These are phyloP conservation scores for Nothocercus julius DNA, from an alignment of 2,113 vertebrate species.

Conservation along the genomic window DNA sequence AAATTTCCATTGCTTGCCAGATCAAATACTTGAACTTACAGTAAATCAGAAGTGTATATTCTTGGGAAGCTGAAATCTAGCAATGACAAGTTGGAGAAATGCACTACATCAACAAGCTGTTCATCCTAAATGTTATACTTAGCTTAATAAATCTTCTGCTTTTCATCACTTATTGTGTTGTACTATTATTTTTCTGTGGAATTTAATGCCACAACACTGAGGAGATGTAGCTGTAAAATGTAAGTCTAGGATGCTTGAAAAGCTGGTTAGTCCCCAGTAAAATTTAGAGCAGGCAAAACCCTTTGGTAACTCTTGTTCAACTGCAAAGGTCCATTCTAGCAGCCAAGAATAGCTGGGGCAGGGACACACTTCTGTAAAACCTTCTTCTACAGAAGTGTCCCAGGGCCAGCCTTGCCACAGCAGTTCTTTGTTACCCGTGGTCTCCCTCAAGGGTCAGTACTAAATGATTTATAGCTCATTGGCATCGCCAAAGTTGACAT, in stretches of 20 bases:
- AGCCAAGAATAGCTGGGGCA: not conserved
- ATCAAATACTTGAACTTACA: conserved; percentile 17
- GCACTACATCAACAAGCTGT: not conserved
- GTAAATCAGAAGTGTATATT: conserved; percentile 21
- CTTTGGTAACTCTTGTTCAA: not conserved
- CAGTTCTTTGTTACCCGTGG: not conserved
- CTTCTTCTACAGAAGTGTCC: not conserved
- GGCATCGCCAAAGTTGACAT: not conserved
- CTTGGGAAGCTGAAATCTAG: not conserved
- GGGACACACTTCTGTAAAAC: not conserved
- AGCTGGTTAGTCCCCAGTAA: not conserved
- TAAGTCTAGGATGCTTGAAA: not conserved
- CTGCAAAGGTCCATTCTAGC: not conserved
- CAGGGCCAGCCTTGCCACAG: not conserved
- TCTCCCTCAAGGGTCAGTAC: not conserved
- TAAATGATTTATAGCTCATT: not conserved
- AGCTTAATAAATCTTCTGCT: not conserved
- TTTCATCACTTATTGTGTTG: not conserved
- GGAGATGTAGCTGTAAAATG: not conserved
- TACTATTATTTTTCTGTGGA: not conserved
- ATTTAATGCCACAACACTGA: not conserved
- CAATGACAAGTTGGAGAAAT: not conserved
- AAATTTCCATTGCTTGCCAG: conserved; percentile 16
- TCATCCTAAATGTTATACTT: not conserved
- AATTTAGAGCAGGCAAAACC: not conserved